Base-by-base conservation (phyloP, 2,888 invertebrate species). In the Deilephila elpenor region DNA sequence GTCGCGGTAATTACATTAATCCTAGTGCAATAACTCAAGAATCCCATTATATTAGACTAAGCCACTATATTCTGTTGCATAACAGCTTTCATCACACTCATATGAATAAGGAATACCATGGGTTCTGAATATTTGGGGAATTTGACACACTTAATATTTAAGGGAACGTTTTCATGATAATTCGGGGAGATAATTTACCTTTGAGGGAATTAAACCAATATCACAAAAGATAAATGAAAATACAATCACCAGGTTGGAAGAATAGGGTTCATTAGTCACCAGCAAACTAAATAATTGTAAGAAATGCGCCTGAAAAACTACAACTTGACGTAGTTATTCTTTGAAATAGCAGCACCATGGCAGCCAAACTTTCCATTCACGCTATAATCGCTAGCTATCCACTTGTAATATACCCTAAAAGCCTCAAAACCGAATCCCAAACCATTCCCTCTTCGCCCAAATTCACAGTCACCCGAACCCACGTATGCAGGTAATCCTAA, bases 401-500 rank as follows among this genome's bases (percentile, higher is more conserved):
- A 11, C 11, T 14, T 17, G 0, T 17, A 17, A 4, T 7, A 37
- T 4, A 5, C 3, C 37, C 37, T 11, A 37, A 5, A 53, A 17
- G 14, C 5, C n/a, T n/a, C 1, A 56, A n/a, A 19, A 6, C 6
- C 7, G 7, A 56, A 3, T 19, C 5, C 29, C 25, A 20, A 59
- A 60, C 4, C 17, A 25, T 51, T 44, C 75, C 53, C 59, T 72
- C 73, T 72, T 4, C 56, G 51, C 29, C 11, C 53, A 7, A 59
- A n/a, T 64, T 17, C 34, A 37, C 79, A 64, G 79, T 32, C 61
- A 74, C 75, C 34, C 19, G 62, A 75, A 73, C 53, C 34, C 74
- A 77, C 77, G 78, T 78, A 79, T 75, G 77, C 84, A 88, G 86
- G 86, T 87, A 84, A 84, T 82, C 80, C 80, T 81, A 84, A 82